Conservation (phyloP, 2,888 invertebrate species). For the Incurvaria masculella region DNA sequence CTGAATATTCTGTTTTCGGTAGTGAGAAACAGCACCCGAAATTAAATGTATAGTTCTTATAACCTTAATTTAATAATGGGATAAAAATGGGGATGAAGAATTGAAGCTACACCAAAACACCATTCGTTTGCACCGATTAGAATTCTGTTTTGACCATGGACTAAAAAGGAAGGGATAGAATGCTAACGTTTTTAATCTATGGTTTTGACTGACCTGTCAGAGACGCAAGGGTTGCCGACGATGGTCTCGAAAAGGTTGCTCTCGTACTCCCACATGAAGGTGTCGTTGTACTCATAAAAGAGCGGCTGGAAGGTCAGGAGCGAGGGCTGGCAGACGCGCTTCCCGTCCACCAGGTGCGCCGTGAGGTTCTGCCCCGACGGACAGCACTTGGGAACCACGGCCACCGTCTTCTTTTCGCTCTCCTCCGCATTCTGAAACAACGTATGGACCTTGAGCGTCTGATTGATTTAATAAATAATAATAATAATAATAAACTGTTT, state of each 20-base stretch:
- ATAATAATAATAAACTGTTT: too few relatives aligned
- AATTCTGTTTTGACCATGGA: too few relatives aligned
- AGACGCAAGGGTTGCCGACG: slow-evolving; percentile 54
- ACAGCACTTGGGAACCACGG: slow-evolving; percentile 53
- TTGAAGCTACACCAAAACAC: too few relatives aligned
- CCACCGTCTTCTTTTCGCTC: slow-evolving; percentile 33
- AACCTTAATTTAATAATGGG: too few relatives aligned
- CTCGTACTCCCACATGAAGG: slow-evolving; percentile 39
- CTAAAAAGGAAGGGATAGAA: neutral
- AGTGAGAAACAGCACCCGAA: too few relatives aligned
- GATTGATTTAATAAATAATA: too few relatives aligned
- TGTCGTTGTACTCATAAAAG: slow-evolving; percentile 50
- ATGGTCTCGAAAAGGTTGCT: slow-evolving; percentile 51
- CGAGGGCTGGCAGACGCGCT: slow-evolving; percentile 32
- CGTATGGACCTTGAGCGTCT: too few relatives aligned
- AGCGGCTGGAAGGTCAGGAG: slow-evolving; percentile 47
- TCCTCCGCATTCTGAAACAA: slow-evolving; percentile 20
- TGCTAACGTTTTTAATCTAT: neutral
- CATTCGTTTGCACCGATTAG: too few relatives aligned
- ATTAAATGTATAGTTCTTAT: too few relatives aligned
- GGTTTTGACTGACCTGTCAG: slow-evolving; percentile 47
- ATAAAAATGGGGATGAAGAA: too few relatives aligned
- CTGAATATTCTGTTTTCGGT: too few relatives aligned
- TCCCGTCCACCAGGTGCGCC: slow-evolving; percentile 29
- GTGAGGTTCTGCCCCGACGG: slow-evolving; percentile 47